These are phyloP conservation scores for Panzeria rudis DNA, from an alignment of 2,888 invertebrate genomes.

Conservation along the genomic window DNA sequence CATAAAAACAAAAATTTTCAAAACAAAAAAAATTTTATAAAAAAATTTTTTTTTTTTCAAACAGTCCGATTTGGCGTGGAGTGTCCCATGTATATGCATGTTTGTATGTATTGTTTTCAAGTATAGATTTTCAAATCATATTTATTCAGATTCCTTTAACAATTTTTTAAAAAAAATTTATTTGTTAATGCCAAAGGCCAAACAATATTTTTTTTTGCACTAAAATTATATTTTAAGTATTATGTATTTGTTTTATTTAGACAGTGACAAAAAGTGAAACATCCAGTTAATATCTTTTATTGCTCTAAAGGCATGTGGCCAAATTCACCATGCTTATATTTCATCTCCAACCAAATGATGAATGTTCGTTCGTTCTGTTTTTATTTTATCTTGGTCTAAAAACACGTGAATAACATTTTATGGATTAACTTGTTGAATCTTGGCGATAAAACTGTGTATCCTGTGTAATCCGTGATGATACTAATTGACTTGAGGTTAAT, in stretches of 20 bases:
- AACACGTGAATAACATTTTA: background rate
- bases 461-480: background rate
- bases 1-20: too few relatives aligned
- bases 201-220: background rate
- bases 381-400: slow-evolving; percentile 14
- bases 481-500: slow-evolving; percentile 16
- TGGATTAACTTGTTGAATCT: slow-evolving; percentile 41
- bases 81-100: background rate
- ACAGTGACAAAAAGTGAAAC: background rate
- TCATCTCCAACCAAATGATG: slow-evolving; percentile 8
- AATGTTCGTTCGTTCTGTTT: slow-evolving; percentile 7
- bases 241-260: background rate
- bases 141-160: slow-evolving; percentile 37
- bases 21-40: too few relatives aligned
- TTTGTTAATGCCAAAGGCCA: slow-evolving; percentile 55
- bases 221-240: background rate
- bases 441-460: slow-evolving; percentile 7
- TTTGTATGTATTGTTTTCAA: background rate
- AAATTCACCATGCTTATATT: background rate
- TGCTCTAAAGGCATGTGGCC: background rate
- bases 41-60: too few relatives aligned
- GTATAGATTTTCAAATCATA: background rate
- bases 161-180: slow-evolving; percentile 22
- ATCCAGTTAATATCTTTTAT: slow-evolving; percentile 4
- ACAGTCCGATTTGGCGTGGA: too few relatives aligned